Conservation (phyloP, 2,797 vertebrate genomes). For the Heterohyrax brucei region DNA sequence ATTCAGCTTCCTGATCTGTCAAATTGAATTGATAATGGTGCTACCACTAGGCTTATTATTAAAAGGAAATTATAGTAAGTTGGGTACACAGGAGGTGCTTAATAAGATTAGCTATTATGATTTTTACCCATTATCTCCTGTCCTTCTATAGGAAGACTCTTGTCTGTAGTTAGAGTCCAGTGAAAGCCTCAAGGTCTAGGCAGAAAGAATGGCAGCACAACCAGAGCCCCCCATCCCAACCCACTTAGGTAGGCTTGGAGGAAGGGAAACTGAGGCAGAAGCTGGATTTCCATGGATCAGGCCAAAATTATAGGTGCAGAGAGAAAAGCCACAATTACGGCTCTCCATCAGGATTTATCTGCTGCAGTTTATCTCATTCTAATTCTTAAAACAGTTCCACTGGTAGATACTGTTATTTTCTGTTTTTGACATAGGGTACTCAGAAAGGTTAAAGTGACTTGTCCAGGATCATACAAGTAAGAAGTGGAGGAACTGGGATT, state of each 20-base stretch:
- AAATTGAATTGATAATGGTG: neutral
- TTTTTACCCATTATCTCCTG: neutral
- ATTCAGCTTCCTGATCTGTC: neutral
- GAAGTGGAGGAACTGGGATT: conserved; percentile 15
- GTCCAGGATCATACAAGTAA: neutral
- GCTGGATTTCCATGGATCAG: neutral
- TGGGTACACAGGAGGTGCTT: neutral
- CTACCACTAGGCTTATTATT: neutral
- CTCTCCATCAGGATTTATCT: neutral
- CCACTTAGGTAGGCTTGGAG: neutral
- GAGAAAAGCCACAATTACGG: neutral
- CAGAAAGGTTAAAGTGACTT: conserved; percentile 24
- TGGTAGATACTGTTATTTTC: conserved; percentile 51
- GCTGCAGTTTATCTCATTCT: neutral
- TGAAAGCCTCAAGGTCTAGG: neutral
- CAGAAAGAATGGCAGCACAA: neutral
- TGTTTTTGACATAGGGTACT: neutral
- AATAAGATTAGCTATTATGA: neutral
- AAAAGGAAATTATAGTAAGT: conserved; percentile 19
- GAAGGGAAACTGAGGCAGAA: conserved; percentile 2
- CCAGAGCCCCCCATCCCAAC: neutral
- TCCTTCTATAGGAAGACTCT: neutral
- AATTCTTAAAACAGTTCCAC: neutral
- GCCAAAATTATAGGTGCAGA: neutral
- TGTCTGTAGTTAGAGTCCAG: neutral